Base-by-base conservation (phyloP, 2,113 vertebrate genomes). In the Lethenteron camtschaticum region DNA sequence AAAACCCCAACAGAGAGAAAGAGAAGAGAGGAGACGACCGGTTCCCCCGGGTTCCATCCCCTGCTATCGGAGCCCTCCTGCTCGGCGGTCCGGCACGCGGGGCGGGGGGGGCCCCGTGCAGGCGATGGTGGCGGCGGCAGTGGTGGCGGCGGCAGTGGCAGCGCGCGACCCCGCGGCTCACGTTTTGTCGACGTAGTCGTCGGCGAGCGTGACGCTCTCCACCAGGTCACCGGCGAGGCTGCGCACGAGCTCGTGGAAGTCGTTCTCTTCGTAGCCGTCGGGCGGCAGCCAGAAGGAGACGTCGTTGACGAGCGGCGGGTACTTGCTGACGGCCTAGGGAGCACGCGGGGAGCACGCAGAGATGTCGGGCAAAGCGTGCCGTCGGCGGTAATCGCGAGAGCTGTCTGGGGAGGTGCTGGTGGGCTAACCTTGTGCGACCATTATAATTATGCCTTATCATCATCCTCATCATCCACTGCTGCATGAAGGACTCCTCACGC, bases 241-340 rank as follows among this genome's bases (percentile, higher is more conserved):
- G 68, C 94, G 84, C 10, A 89, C 87, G 74, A 99, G 81, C 70
- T 96, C 92, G 70, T 87, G 95, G 81, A 99, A 99, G 78, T 96
- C 92, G 1, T 88, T 95, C 73, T 85, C 75, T 0, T 75, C 73
- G 77, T 87, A 99, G 9, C 78, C 75, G 68, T 80, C 81, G 56
- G 92, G 89, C 24, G 63, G 63, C 68, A 99, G 77, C 94, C 94
- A 99, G 78, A 99, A 99, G 56, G 92, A 90, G 76, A 99, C 92
- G 79, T 96, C 87, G 12, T 95, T 96, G 75, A 79, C 78, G 73
- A 95, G 76, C 6, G 87, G 80, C 0, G 92, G 92, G 7, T 86
- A 95, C 74, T 81, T 91, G 80, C 92, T 96, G 72, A 96, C 80
- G 4, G 81, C 77, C 94, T 99, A 58, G 69, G 60, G 60, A n/a